Percentiles rank a stretch among this genome's conserved stretches.
Evolutionary conservation across 2,797 vertebrate genomes (phyloP).

Genomic region (Odontamblyopus lacepedii): DNA sequence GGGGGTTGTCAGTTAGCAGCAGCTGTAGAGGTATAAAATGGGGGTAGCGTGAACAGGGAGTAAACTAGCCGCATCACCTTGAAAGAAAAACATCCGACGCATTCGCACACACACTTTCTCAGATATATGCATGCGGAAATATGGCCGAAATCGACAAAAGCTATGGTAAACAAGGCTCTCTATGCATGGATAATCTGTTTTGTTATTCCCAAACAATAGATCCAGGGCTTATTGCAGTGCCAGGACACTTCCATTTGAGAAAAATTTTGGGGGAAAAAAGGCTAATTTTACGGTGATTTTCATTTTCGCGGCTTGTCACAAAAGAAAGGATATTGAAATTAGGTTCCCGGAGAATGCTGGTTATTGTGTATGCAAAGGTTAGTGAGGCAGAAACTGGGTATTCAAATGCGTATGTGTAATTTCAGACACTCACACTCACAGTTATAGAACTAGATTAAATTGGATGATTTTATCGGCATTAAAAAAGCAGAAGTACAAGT

Average conservation of each 20-base stretch:
- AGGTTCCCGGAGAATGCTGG: not conserved
- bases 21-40: conserved; percentile 67
- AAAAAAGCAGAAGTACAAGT: not conserved
- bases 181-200: conserved; percentile 49
- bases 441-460: not conserved
- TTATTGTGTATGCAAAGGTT: conserved; percentile 6
- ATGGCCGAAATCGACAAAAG: conserved; percentile 41
- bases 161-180: conserved; percentile 47
- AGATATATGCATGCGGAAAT: conserved; percentile 32
- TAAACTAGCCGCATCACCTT: conserved; percentile 63
- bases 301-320: not conserved
- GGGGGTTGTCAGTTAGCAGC: conserved; percentile 57
- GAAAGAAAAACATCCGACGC: conserved; percentile 53
- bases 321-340: not conserved
- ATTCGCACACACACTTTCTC: conserved; percentile 32
- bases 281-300: conserved; percentile 21
- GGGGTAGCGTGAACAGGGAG: conserved; percentile 47
- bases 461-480: not conserved
- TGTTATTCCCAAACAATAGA: conserved; percentile 46
- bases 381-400: not conserved
- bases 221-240: conserved; percentile 14
- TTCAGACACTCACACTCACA: not conserved
- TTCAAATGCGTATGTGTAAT: not conserved
- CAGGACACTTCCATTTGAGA: conserved; percentile 18
- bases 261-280: conserved; percentile 21